These are phyloP conservation scores for Melipona beecheii DNA, from an alignment of 2,888 invertebrate genomes.

Conservation along the genomic window DNA sequence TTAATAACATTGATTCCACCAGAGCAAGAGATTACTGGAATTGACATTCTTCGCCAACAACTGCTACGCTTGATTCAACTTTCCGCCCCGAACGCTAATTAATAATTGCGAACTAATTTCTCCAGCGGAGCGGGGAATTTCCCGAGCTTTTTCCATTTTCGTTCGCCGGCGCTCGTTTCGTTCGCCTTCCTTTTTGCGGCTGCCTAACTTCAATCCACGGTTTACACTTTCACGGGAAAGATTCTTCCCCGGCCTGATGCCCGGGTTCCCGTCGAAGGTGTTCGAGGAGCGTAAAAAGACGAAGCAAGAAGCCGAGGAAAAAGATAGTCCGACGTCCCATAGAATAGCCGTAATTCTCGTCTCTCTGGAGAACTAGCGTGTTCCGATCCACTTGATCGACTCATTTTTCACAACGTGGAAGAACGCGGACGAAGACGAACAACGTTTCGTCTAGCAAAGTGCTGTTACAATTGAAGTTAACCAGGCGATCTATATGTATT, in stretches of 20 bases:
- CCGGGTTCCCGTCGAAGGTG: neutral
- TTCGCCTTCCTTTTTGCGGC: neutral
- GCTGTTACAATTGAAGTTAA: too few relatives aligned
- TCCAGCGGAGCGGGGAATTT: neutral
- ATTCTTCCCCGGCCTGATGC: constrained; percentile 18
- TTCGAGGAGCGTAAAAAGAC: constrained; percentile 28
- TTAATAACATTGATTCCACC: neutral
- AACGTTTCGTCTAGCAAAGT: neutral
- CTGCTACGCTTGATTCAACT: too few relatives aligned
- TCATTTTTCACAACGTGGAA: constrained; percentile 48
- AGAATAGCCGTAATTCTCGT: constrained; percentile 62
- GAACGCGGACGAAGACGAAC: constrained; percentile 35
- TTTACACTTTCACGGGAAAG: constrained; percentile 46
- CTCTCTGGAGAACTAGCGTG: constrained; percentile 38
- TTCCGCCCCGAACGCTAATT: neutral
- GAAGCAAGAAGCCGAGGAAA: constrained; percentile 26
- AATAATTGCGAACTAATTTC: neutral
- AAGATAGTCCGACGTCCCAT: constrained; percentile 55
- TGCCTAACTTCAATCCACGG: constrained; percentile 5
- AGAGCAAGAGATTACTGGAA: neutral
- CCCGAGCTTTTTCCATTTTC: neutral
- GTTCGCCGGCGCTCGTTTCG: neutral
- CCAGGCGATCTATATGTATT: too few relatives aligned
- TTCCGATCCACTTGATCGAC: constrained; percentile 65
- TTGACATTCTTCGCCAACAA: too few relatives aligned